Evolutionary conservation across 2,888 invertebrate genomes (phyloP).

Genomic region (Erynnis tages): DNA sequence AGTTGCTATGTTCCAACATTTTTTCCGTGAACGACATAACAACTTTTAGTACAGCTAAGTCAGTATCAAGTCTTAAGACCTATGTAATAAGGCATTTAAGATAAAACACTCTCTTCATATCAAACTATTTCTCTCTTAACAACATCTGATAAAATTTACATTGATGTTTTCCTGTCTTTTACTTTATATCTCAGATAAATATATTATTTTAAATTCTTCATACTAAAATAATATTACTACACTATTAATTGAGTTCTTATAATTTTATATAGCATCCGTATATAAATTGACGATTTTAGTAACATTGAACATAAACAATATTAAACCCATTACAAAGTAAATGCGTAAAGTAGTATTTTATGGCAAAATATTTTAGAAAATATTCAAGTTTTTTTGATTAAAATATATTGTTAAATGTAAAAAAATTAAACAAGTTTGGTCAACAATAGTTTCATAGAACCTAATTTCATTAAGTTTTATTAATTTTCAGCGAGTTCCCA

Average conservation of each 20-base stretch:
- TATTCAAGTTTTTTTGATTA: neutral
- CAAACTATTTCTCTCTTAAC: conserved; percentile 76
- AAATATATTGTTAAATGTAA: conserved; percentile 5
- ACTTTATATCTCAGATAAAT: conserved; percentile 53
- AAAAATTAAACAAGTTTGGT: conserved; percentile 5
- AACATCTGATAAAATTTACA: conserved; percentile 63
- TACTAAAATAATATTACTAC: conserved; percentile 61
- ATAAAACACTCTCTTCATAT: conserved; percentile 77
- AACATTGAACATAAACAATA: conserved; percentile 19
- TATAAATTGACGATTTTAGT: conserved; percentile 63
- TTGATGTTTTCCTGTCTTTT: conserved; percentile 58
- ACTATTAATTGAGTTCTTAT: conserved; percentile 69
- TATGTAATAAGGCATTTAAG: conserved; percentile 80
- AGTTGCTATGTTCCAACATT: conserved; percentile 64
- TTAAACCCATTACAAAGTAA: conserved; percentile 8
- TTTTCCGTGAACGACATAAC: conserved; percentile 62
- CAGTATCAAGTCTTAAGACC: conserved; percentile 79
- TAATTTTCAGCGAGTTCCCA: neutral
- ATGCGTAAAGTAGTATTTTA: conserved; percentile 7
- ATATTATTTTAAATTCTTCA: conserved; percentile 66
- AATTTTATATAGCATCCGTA: conserved; percentile 60
- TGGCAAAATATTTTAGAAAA: neutral
- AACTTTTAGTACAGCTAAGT: conserved; percentile 71
- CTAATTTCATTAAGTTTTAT: neutral
- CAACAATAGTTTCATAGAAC: too few relatives aligned